phyloP scores from a whole-genome alignment of 2,888 invertebrate genomes.

The Barypeithes pellucidus region DNA sequence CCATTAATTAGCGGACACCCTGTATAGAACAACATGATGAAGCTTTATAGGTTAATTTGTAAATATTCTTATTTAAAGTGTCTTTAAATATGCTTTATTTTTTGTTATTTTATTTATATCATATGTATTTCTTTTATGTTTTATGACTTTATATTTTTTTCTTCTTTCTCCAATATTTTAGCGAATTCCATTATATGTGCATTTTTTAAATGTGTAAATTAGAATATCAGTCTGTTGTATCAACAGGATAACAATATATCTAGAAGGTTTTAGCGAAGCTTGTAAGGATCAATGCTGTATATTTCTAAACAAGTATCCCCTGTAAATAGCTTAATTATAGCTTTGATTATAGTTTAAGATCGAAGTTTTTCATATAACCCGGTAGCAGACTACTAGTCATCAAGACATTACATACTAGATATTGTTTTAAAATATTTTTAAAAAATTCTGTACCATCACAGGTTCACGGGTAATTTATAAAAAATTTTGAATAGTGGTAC shows the following conservation, averaged over 20 bases:
- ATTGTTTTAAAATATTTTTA: neutral
- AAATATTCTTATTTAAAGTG: slow-evolving; percentile 16
- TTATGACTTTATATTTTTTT: slow-evolving; percentile 1
- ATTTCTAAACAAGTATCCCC: slow-evolving; percentile 15
- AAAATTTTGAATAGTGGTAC: no score
- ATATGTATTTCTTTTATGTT: neutral
- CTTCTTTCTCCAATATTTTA: slow-evolving; percentile 17
- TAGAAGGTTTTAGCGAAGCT: neutral
- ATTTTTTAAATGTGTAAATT: slow-evolving; percentile 25
- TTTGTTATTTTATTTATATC: slow-evolving; percentile 1
- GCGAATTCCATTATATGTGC: slow-evolving; percentile 3
- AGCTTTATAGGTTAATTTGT: no score
- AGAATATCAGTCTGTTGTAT: slow-evolving; percentile 42
- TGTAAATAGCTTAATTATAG: slow-evolving; percentile 11
- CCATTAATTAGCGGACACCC: no score
- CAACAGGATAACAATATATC: slow-evolving; percentile 45
- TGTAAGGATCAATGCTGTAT: slow-evolving; percentile 6
- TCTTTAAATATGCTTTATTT: slow-evolving; percentile 25
- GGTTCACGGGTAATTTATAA: neutral
- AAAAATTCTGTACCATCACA: slow-evolving; percentile 1
- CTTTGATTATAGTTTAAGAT: neutral
- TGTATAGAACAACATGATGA: no score
- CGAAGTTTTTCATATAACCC: neutral
- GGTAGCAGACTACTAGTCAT: slow-evolving; percentile 43
- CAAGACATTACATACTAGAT: slow-evolving; percentile 27